Percentiles rank a stretch among this genome's conserved stretches.
phyloP scores from a whole-genome alignment of 2,888 invertebrate genomes.

The Agrochola litura region DNA sequence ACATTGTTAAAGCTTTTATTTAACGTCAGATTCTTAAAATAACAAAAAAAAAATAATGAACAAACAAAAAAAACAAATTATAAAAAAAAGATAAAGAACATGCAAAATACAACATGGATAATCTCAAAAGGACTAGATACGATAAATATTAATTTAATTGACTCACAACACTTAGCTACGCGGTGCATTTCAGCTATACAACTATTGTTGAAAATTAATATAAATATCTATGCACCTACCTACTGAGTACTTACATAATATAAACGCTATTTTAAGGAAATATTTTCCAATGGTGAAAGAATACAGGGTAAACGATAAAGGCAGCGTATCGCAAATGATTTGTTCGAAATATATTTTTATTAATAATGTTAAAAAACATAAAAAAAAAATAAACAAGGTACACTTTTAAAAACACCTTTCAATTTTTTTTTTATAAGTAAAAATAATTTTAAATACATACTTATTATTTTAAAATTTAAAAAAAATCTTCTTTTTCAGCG shows the following conservation, averaged over 20 bases:
- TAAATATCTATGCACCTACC: conserved; percentile 1
- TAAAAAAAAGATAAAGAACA: conserved; percentile 52
- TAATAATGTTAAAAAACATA: neutral
- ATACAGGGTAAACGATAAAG: neutral
- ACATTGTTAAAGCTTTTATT: conserved; percentile 48
- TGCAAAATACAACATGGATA: conserved; percentile 73
- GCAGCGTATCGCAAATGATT: neutral
- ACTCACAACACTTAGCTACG: conserved; percentile 82
- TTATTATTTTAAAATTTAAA: neutral
- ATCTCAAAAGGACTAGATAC: conserved; percentile 89
- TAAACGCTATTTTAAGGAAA: neutral
- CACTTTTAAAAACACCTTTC: neutral
- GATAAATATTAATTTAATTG: conserved; percentile 83
- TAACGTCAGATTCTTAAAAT: conserved; percentile 33
- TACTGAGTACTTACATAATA: neutral
- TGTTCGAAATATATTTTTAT: neutral
- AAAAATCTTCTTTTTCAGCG: too few relatives aligned
- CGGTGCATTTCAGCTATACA: conserved; percentile 61
- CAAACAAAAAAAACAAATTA: neutral
- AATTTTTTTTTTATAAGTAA: neutral
- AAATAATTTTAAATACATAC: neutral
- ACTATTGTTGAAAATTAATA: conserved; percentile 28
- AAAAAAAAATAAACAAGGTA: neutral
- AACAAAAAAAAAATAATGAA: conserved; percentile 25
- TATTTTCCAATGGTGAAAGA: neutral